A percentile compares a stretch with the other conserved stretches of the same genome.
phyloP scores from a whole-genome alignment of 1,140 invertebrate species.

The Ips nitidus region DNA sequence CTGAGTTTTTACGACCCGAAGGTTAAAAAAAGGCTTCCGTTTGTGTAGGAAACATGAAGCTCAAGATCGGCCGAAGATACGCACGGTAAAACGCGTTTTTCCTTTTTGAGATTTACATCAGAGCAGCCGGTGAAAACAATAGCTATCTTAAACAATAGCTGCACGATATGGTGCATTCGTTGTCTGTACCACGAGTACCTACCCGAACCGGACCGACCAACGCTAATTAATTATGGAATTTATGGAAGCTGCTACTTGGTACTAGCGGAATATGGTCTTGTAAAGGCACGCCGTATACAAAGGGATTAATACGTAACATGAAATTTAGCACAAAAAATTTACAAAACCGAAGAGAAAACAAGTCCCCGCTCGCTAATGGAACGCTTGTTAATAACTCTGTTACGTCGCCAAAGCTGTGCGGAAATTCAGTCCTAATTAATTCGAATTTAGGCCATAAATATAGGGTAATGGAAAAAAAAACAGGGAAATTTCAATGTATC shows the following conservation, averaged over 20 bases:
- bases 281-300: background rate
- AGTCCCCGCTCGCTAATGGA: too few relatives aligned
- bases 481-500: background rate
- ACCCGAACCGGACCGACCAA: conserved; percentile 3
- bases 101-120: conserved; percentile 15
- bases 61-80: background rate
- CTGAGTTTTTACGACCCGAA: background rate
- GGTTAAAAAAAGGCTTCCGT: background rate
- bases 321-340: too few relatives aligned
- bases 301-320: too few relatives aligned
- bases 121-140: conserved; percentile 13
- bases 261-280: background rate
- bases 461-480: background rate
- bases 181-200: background rate
- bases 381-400: too few relatives aligned
- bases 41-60: background rate
- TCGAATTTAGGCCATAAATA: background rate
- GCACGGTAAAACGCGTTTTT: background rate
- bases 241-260: conserved; percentile 6
- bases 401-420: too few relatives aligned
- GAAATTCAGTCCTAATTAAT: background rate
- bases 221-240: conserved; percentile 23
- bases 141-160: conserved; percentile 15
- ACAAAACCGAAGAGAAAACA: too few relatives aligned
- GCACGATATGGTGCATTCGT: conserved; percentile 14